Percentiles rank a stretch among this genome's conserved stretches.
Evolutionary conservation across 2,888 invertebrate species (phyloP).

Genomic region (Megaustenia siamemsis): DNA sequence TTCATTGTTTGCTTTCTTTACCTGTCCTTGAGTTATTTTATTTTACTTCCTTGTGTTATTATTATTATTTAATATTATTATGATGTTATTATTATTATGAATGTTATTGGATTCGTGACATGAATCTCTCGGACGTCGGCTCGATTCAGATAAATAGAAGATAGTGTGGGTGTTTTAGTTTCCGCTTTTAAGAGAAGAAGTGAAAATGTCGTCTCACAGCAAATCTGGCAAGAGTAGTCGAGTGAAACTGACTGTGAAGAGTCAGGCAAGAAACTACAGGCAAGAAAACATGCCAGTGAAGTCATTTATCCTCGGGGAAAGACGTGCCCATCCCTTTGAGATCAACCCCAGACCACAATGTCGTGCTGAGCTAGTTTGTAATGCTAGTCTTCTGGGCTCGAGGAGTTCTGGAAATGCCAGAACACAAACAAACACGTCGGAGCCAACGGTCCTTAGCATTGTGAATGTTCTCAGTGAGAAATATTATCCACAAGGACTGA

Average conservation of each 20-base stretch:
- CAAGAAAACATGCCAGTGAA: slow-evolving; percentile 11
- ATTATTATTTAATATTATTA: no score
- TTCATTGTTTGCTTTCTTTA: no score
- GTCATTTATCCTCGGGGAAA: slow-evolving; percentile 2
- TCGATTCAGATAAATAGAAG: background rate
- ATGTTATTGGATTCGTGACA: no score
- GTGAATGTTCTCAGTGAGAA: slow-evolving; percentile 4
- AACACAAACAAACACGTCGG: background rate
- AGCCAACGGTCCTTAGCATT: slow-evolving; percentile 20
- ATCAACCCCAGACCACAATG: no score
- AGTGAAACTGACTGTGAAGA: background rate
- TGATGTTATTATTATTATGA: no score
- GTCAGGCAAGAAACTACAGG: slow-evolving; percentile 19
- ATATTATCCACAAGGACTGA: slow-evolving; percentile 22
- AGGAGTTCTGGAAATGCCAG: no score
- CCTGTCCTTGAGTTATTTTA: no score
- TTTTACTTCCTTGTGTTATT: no score
- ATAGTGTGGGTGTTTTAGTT: background rate
- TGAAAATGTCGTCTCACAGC: background rate
- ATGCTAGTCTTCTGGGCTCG: no score
- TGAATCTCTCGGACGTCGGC: slow-evolving; percentile 1
- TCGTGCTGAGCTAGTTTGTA: no score
- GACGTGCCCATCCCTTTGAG: no score
- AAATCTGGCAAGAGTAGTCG: background rate
- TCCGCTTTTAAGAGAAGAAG: background rate